Evolutionary conservation across 1,140 invertebrate genomes (phyloP).

Genomic region (Liolophura sinensis): DNA sequence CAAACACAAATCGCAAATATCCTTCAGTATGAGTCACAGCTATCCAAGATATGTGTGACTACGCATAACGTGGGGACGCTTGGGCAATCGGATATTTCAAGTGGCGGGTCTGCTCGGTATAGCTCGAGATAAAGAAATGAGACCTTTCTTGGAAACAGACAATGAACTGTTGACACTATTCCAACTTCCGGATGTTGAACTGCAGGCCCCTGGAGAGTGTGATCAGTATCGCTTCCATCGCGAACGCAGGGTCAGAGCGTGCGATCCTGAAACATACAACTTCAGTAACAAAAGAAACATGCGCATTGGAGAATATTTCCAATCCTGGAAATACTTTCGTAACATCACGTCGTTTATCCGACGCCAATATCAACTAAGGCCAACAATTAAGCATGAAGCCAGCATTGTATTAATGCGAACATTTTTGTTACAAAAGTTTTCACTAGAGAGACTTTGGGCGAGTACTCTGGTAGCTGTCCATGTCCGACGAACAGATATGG

Average conservation of each 20-base stretch:
- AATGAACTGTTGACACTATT: not conserved
- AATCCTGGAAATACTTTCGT: slow-evolving; percentile 25
- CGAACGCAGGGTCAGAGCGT: slow-evolving; percentile 1
- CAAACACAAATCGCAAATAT: too few relatives aligned
- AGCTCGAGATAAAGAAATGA: slow-evolving; percentile 6
- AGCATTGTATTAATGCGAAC: too few relatives aligned
- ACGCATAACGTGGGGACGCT: slow-evolving; percentile 1
- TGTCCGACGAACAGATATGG: slow-evolving; percentile 35
- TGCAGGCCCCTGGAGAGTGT: too few relatives aligned
- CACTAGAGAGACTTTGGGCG: too few relatives aligned
- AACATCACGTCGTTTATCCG: slow-evolving; percentile 5
- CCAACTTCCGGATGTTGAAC: not conserved
- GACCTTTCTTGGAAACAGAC: not conserved
- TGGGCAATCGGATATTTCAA: slow-evolving; percentile 24
- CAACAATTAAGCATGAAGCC: not conserved
- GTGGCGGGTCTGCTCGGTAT: slow-evolving; percentile 14
- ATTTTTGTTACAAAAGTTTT: too few relatives aligned
- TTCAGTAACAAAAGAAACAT: slow-evolving; percentile 5
- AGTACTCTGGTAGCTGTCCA: slow-evolving; percentile 33
- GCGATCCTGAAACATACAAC: not conserved
- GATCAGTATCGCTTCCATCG: too few relatives aligned
- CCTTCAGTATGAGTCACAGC: too few relatives aligned
- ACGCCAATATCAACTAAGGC: slow-evolving; percentile 9
- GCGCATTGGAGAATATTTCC: slow-evolving; percentile 10
- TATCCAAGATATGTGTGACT: too few relatives aligned